Evolutionary conservation across 1,140 invertebrate species (phyloP).

Genomic region (Drosophila repletoides): DNA sequence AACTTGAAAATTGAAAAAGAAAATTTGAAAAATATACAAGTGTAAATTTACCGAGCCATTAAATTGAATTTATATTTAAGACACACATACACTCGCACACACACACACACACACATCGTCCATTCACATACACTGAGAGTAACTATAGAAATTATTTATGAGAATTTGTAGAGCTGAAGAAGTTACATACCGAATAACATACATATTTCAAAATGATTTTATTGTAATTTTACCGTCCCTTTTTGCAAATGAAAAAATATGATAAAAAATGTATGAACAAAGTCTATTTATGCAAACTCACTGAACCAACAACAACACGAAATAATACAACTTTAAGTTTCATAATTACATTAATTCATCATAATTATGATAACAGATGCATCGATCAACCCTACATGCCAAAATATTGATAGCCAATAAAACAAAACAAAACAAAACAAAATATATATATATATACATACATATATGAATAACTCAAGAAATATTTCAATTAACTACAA

Average conservation of each 20-base stretch:
- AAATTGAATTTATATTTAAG: constrained; percentile 81
- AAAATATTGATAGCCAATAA: constrained; percentile 76
- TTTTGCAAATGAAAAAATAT: constrained; percentile 60
- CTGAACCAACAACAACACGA: constrained; percentile 58
- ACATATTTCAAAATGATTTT: constrained; percentile 79
- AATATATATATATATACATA: constrained; percentile 32
- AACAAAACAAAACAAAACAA: constrained; percentile 38
- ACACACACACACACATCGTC: constrained; percentile 45
- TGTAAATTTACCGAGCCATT: constrained; percentile 81
- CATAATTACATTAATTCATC: constrained; percentile 16
- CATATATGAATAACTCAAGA: constrained; percentile 57
- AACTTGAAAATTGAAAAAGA: constrained; percentile 47
- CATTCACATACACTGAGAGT: constrained; percentile 53
- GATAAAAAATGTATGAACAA: constrained; percentile 44
- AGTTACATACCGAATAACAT: constrained; percentile 49
- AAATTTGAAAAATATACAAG: constrained; percentile 63
- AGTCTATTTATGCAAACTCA: constrained; percentile 72
- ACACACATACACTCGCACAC: constrained; percentile 38
- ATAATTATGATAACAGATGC: constrained; percentile 26
- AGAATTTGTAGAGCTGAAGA: constrained; percentile 20
- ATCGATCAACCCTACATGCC: constrained; percentile 64
- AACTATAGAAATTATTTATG: constrained; percentile 67
- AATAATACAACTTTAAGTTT: constrained; percentile 49
- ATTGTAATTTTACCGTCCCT: constrained; percentile 82
- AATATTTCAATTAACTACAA: constrained; percentile 64